phyloP scores from a whole-genome alignment of 1,140 invertebrate species.

The Idris sp. region DNA sequence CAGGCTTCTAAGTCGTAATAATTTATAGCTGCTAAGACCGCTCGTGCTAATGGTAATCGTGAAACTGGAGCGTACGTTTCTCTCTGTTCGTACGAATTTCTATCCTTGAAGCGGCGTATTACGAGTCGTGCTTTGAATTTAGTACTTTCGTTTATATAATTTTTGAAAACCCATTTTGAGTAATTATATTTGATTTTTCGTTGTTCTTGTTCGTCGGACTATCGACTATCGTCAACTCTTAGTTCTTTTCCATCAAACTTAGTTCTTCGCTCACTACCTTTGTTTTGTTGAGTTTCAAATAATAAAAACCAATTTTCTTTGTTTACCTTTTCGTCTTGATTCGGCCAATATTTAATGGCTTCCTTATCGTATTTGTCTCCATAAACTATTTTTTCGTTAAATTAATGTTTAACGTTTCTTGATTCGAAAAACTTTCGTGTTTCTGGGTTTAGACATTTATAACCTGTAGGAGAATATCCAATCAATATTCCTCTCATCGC shows the following conservation, averaged over 20 bases:
- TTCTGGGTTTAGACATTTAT: neutral
- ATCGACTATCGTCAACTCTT: neutral
- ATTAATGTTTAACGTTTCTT: neutral
- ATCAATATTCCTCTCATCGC: neutral
- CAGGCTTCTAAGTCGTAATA: neutral
- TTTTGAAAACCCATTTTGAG: neutral
- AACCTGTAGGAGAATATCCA: neutral
- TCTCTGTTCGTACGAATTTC: neutral
- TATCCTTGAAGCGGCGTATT: neutral
- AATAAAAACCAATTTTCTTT: too few species aligned
- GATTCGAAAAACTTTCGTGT: constrained; percentile 3
- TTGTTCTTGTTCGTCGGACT: neutral
- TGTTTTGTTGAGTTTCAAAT: too few species aligned
- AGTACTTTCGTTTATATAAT: too few species aligned
- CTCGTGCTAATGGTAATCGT: neutral
- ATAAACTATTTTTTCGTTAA: neutral
- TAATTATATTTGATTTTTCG: neutral
- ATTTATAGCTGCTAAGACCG: neutral
- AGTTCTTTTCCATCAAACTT: neutral
- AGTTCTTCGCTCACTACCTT: neutral
- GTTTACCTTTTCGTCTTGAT: neutral
- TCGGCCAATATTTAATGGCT: neutral
- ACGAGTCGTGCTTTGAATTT: neutral
- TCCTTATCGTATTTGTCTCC: neutral
- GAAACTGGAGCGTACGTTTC: neutral